Conservation (phyloP, 2,888 invertebrate species). For the Holacanthella duospinosa region DNA sequence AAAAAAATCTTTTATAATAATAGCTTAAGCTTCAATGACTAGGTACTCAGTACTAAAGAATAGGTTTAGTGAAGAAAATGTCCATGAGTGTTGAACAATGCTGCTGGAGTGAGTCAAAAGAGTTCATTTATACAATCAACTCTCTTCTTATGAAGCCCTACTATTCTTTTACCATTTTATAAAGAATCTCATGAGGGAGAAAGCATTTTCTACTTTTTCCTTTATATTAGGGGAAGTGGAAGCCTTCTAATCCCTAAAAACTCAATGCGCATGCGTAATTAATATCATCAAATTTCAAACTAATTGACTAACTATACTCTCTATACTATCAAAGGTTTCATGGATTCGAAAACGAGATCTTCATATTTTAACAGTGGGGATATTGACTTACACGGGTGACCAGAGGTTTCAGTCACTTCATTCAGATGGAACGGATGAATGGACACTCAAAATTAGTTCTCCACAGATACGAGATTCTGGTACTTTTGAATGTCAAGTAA, state of each 20-base stretch:
- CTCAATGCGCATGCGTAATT: too few species aligned
- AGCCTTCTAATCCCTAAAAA: too few species aligned
- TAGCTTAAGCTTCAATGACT: background rate
- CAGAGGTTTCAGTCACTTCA: slow-evolving; percentile 61
- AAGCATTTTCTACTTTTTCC: background rate
- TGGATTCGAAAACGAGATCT: too few species aligned
- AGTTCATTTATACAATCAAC: background rate
- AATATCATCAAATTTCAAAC: too few species aligned
- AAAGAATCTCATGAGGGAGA: background rate
- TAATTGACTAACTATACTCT: too few species aligned
- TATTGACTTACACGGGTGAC: slow-evolving; percentile 62
- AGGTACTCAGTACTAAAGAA: too few species aligned
- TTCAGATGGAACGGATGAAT: slow-evolving; percentile 60
- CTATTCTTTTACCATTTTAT: background rate
- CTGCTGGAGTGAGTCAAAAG: background rate
- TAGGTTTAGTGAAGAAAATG: background rate
- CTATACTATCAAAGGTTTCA: slow-evolving; percentile 53
- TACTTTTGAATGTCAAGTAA: slow-evolving; percentile 65
- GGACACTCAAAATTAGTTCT: slow-evolving; percentile 59
- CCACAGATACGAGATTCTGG: slow-evolving; percentile 59
- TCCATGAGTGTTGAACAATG: background rate
- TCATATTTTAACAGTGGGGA: slow-evolving; percentile 62
- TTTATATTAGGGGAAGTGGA: too few species aligned
- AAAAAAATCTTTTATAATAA: background rate
- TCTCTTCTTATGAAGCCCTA: background rate